These are phyloP conservation scores for Falco novaeseelandiae DNA, from an alignment of 2,797 vertebrate species.

Conservation along the genomic window DNA sequence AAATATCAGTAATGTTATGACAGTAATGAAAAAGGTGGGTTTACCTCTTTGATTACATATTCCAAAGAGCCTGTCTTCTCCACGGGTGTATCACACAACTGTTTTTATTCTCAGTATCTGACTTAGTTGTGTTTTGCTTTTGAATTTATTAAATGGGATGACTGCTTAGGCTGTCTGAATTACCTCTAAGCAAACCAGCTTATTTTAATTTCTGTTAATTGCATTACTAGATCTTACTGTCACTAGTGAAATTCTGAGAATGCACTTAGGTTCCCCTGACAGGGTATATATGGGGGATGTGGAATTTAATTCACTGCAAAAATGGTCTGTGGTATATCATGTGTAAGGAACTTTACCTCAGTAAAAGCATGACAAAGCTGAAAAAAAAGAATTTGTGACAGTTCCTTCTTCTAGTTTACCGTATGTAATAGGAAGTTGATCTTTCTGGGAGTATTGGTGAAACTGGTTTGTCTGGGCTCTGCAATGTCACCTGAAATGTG, in stretches of 20 bases:
- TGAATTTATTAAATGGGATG: neutral
- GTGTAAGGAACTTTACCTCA: neutral
- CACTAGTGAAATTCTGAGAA: neutral
- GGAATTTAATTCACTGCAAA: neutral
- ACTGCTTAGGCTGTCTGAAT: neutral
- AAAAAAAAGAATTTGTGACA: neutral
- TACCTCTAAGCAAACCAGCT: neutral
- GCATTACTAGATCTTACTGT: neutral
- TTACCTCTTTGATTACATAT: neutral
- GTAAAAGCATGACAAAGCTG: neutral
- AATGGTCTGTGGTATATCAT: neutral
- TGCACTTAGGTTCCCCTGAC: neutral
- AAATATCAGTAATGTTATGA: neutral
- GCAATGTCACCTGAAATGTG: neutral
- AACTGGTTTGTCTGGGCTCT: conserved; percentile 47
- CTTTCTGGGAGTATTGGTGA: neutral
- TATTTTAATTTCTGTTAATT: conserved; percentile 23
- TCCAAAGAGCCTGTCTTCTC: neutral
- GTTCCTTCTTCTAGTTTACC: neutral
- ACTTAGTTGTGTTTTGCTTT: neutral
- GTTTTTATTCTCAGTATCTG: neutral
- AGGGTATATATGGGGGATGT: neutral
- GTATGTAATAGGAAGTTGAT: conserved; percentile 42
- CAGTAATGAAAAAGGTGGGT: neutral
- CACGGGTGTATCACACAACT: neutral